These are phyloP conservation scores for Yasuhikotakia modesta DNA, from an alignment of 2,797 vertebrate genomes.

Conservation along the genomic window DNA sequence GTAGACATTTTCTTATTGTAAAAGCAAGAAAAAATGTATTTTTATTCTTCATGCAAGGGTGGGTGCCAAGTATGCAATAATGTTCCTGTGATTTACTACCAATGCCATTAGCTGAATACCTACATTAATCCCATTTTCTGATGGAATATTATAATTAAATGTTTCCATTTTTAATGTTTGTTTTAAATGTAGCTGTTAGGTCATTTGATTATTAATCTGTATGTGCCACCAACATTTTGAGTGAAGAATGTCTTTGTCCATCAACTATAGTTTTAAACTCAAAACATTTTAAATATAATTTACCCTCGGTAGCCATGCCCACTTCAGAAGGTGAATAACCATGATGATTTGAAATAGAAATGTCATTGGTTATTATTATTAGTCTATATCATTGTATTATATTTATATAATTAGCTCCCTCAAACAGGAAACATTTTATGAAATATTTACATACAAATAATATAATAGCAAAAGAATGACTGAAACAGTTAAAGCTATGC, in stretches of 20 bases:
- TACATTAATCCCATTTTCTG: neutral
- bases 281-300: neutral
- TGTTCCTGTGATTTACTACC: neutral
- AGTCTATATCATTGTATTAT: no score
- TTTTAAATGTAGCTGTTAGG: neutral
- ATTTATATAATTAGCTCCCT: no score
- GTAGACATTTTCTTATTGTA: neutral
- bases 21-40: neutral
- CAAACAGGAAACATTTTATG: no score
- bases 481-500: neutral
- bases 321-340: no score
- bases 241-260: neutral
- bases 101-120: neutral
- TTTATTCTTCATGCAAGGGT: neutral
- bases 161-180: neutral
- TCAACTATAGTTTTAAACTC: neutral
- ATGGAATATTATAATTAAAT: neutral
- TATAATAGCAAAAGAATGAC: neutral
- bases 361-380: neutral
- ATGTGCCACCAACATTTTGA: neutral
- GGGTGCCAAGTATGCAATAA: neutral
- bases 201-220: neutral
- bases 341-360: neutral
- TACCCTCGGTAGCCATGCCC: no score
- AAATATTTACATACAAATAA: neutral